These are phyloP conservation scores for Acrobasis consociella DNA, from an alignment of 2,888 invertebrate species.

Conservation along the genomic window DNA sequence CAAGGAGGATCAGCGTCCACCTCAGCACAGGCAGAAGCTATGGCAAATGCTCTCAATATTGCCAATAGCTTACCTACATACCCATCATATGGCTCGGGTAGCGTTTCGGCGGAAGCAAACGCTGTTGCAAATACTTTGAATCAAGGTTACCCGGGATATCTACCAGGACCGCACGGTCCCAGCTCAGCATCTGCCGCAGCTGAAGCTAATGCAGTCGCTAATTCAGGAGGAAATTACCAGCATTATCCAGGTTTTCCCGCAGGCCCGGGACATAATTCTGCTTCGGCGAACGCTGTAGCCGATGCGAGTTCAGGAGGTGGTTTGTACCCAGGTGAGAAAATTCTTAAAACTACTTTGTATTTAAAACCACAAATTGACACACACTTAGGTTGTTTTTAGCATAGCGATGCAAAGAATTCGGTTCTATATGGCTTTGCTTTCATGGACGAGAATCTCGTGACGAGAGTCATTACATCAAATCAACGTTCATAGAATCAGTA, in stretches of 20 bases:
- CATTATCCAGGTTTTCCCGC: neutral
- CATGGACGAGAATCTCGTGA: no score
- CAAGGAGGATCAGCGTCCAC: neutral
- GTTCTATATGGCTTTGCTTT: no score
- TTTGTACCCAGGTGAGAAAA: neutral
- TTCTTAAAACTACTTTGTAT: no score
- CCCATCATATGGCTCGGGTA: no score
- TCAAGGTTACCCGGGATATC: neutral
- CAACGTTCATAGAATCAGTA: no score
- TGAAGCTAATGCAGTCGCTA: constrained; percentile 8
- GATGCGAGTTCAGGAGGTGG: neutral
- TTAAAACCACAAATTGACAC: no score
- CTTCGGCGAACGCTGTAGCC: constrained; percentile 2
- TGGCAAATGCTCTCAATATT: neutral
- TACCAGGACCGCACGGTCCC: neutral
- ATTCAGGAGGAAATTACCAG: constrained; percentile 7
- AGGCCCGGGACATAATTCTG: neutral
- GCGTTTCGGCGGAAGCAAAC: constrained; percentile 9
- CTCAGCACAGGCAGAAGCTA: constrained; percentile 1
- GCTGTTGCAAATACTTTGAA: constrained; percentile 19
- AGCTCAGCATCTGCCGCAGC: neutral
- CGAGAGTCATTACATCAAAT: no score
- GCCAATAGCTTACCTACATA: constrained; percentile 4
- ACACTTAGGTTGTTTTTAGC: no score
- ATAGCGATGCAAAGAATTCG: no score